These are phyloP conservation scores for Mamestra brassicae DNA, from an alignment of 2,888 invertebrate genomes.

Conservation along the genomic window DNA sequence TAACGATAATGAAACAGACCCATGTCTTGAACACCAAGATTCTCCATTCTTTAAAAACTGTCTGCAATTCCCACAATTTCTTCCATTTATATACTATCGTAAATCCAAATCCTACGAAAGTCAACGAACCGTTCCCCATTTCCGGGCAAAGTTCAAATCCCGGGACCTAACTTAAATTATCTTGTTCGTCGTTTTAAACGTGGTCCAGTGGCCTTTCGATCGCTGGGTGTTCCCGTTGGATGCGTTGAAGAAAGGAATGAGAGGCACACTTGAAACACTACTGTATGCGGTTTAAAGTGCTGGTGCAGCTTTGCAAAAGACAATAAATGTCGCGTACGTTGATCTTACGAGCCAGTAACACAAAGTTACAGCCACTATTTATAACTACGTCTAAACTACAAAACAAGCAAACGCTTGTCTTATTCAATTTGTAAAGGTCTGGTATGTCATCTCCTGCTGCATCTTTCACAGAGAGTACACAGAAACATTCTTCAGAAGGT, in stretches of 20 bases:
- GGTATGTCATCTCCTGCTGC: neutral
- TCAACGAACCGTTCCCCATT: slow-evolving; percentile 31
- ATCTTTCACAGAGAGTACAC: neutral
- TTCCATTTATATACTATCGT: slow-evolving; percentile 4
- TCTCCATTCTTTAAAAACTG: slow-evolving; percentile 4
- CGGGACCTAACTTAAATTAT: slow-evolving; percentile 21
- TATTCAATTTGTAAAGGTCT: slow-evolving; percentile 5
- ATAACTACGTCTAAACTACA: too few relatives aligned
- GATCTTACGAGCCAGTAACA: slow-evolving; percentile 1
- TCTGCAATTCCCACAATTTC: slow-evolving; percentile 7
- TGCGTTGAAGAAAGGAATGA: slow-evolving; percentile 8
- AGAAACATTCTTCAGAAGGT: neutral
- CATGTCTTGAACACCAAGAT: neutral
- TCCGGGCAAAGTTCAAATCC: slow-evolving; percentile 34
- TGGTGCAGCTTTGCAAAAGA: slow-evolving; percentile 11
- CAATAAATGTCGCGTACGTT: neutral
- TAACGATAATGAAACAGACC: neutral
- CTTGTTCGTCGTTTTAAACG: slow-evolving; percentile 24
- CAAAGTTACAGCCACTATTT: slow-evolving; percentile 4
- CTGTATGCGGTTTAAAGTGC: slow-evolving; percentile 2
- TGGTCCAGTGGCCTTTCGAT: slow-evolving; percentile 29
- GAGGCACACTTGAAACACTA: slow-evolving; percentile 1
- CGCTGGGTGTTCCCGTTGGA: slow-evolving; percentile 11
- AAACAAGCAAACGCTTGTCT: slow-evolving; percentile 2
- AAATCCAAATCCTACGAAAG: slow-evolving; percentile 20